Evolutionary conservation across 2,888 invertebrate genomes (phyloP).

Genomic region (Lamellibrachia satsuma): DNA sequence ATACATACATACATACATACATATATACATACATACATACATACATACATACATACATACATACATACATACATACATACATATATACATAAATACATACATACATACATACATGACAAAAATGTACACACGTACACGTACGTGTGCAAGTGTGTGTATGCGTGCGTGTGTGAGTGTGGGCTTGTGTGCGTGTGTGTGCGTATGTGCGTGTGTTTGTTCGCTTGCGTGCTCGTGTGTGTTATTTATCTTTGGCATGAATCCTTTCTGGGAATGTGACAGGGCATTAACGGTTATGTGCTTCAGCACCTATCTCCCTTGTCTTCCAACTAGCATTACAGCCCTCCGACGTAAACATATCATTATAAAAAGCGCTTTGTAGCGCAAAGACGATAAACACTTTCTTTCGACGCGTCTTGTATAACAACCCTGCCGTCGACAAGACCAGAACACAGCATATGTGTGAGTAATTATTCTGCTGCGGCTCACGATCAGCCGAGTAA

Average conservation of each 20-base stretch:
- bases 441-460: neutral
- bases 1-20: too few species aligned
- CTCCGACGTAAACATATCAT: neutral
- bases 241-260: neutral
- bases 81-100: too few species aligned
- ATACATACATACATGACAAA: too few species aligned
- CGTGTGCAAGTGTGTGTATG: too few species aligned
- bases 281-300: neutral
- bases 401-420: neutral
- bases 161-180: too few species aligned
- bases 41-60: too few species aligned
- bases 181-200: too few species aligned
- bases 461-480: neutral
- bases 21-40: too few species aligned
- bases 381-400: neutral
- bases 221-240: too few species aligned
- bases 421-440: neutral
- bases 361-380: neutral
- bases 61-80: too few species aligned
- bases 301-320: neutral
- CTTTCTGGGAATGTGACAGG: neutral
- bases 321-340: neutral
- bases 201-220: too few species aligned
- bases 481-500: neutral
- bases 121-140: too few species aligned